A percentile compares a stretch with the other conserved stretches of the same genome.
Evolutionary conservation across 2,113 vertebrate species (phyloP).

Genomic region (Nothobranchius kuhntae): DNA sequence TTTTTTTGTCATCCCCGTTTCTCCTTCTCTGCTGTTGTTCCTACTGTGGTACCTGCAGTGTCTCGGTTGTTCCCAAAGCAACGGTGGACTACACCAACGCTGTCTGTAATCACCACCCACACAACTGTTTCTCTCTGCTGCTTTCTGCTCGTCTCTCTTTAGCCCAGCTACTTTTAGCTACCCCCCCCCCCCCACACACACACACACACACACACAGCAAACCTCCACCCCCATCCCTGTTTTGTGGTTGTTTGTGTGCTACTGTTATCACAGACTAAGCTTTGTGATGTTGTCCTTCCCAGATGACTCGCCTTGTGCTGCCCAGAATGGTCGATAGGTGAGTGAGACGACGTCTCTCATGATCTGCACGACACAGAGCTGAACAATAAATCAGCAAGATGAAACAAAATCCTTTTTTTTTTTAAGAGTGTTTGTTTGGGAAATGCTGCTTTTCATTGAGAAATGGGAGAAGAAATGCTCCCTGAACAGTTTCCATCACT

Average conservation of each 20-base stretch:
- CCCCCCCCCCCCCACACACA: neutral
- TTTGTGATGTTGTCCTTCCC: constrained; percentile 3
- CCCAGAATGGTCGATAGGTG: constrained; percentile 94
- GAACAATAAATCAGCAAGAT: too few species aligned
- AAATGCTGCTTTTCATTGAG: neutral
- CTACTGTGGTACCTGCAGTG: constrained; percentile 66
- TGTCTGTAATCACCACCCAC: constrained; percentile 76
- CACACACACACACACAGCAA: too few species aligned
- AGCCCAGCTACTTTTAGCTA: constrained; percentile 29
- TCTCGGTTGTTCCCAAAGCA: constrained; percentile 79
- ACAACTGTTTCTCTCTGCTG: constrained; percentile 51
- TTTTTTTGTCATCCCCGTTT: constrained; percentile 4
- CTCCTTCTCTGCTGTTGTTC: constrained; percentile 45
- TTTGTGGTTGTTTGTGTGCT: neutral
- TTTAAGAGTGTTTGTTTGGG: neutral
- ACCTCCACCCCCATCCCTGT: neutral
- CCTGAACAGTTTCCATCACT: constrained; percentile 47
- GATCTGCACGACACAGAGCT: constrained; percentile 32
- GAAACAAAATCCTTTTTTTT: neutral
- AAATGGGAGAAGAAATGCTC: constrained; percentile 38
- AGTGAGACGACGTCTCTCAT: constrained; percentile 68
- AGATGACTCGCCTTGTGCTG: constrained; percentile 96
- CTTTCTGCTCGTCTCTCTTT: constrained; percentile 17
- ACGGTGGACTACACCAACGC: constrained; percentile 79
- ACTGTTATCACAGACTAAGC: constrained; percentile 2